A percentile compares a stretch with the other conserved stretches of the same genome.
These are phyloP conservation scores for Drosophila birchii DNA, from an alignment of 2,888 invertebrate species.

Conservation along the genomic window DNA sequence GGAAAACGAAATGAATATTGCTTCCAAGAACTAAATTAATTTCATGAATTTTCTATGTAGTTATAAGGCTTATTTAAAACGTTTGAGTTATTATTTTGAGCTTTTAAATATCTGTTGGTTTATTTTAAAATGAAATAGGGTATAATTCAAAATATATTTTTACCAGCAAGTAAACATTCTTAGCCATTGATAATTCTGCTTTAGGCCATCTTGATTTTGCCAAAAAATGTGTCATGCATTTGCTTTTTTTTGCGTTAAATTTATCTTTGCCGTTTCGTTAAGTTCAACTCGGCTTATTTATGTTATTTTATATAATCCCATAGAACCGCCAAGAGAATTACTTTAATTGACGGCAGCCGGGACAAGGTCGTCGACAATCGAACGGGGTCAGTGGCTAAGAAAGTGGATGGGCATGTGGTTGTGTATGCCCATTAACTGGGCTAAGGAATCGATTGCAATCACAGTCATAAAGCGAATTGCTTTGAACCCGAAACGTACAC, in stretches of 20 bases:
- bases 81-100: no score
- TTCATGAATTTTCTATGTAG: background rate
- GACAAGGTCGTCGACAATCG: constrained; percentile 32
- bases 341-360: constrained; percentile 39
- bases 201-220: background rate
- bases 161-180: background rate
- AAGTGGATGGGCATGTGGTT: background rate
- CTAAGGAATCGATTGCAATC: constrained; percentile 50
- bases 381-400: constrained; percentile 45
- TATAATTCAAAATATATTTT: background rate
- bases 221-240: background rate
- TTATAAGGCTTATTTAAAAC: no score
- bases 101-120: no score
- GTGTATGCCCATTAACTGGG: constrained; percentile 24
- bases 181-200: no score
- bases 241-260: background rate
- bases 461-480: constrained; percentile 34
- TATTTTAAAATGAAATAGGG: no score
- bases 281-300: background rate
- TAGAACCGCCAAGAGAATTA: constrained; percentile 20
- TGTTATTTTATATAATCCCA: constrained; percentile 1
- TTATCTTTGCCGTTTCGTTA: background rate
- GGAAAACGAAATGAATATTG: background rate
- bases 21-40: background rate
- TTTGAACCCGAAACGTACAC: constrained; percentile 39